Conservation (phyloP, 1,140 invertebrate genomes). For the Ylistrum balloti region DNA sequence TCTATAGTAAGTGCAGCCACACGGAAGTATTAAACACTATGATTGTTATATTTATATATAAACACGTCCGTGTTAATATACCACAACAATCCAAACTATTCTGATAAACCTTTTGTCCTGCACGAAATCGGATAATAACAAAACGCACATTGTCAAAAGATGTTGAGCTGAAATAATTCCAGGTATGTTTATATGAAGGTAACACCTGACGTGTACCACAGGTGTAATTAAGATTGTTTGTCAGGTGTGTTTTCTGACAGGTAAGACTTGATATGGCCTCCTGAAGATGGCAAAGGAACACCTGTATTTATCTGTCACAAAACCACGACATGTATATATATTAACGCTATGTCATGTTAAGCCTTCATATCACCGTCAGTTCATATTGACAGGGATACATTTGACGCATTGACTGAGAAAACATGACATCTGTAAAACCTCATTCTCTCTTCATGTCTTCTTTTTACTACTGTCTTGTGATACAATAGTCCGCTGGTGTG, state of each 20-base stretch:
- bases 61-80: neutral
- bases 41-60: too few species aligned
- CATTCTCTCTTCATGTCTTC: too few species aligned
- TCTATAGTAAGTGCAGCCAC: too few species aligned
- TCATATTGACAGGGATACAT: neutral
- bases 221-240: neutral
- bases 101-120: neutral
- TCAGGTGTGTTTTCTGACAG: neutral
- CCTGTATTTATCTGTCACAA: neutral
- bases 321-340: neutral
- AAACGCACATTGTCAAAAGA: neutral
- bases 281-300: constrained; percentile 17
- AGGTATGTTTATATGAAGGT: constrained; percentile 16
- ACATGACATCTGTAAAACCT: neutral
- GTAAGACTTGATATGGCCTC: constrained; percentile 21
- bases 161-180: constrained; percentile 12
- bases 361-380: neutral
- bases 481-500: too few species aligned
- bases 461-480: too few species aligned
- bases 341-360: neutral
- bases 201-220: neutral
- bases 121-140: neutral
- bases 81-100: neutral
- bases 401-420: neutral
- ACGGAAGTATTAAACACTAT: too few species aligned